A percentile compares a stretch with the other conserved stretches of the same genome.
These are phyloP conservation scores for Calliphora vomitoria DNA, from an alignment of 2,888 invertebrate genomes.

Conservation along the genomic window DNA sequence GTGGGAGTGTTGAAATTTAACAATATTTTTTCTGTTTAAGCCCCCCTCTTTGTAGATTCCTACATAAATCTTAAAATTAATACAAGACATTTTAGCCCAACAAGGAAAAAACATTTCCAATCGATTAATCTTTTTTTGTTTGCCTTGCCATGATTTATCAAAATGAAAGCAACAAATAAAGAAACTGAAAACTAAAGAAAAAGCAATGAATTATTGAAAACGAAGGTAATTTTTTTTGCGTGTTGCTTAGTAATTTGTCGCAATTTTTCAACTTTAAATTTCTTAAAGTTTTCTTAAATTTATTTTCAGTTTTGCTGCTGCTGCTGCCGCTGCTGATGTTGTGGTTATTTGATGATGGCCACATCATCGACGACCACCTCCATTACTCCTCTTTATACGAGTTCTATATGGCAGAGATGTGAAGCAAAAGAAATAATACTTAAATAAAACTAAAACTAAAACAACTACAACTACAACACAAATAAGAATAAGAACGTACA, in stretches of 20 bases:
- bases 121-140: constrained; percentile 62
- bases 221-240: constrained; percentile 70
- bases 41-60: not conserved
- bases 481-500: constrained; percentile 63
- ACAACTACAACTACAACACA: constrained; percentile 5
- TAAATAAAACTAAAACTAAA: constrained; percentile 33
- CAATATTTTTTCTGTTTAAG: not conserved
- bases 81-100: constrained; percentile 6
- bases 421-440: constrained; percentile 57
- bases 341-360: constrained; percentile 60
- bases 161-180: constrained; percentile 17
- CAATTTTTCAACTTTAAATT: constrained; percentile 72
- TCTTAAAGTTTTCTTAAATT: constrained; percentile 62
- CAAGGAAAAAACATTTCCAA: constrained; percentile 17
- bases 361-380: constrained; percentile 65
- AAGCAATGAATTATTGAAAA: constrained; percentile 68
- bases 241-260: constrained; percentile 73
- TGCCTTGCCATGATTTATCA: constrained; percentile 37
- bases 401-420: constrained; percentile 35
- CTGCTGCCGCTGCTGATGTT: constrained; percentile 8
- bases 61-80: constrained; percentile 40
- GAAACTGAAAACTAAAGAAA: constrained; percentile 25
- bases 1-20: constrained; percentile 54
- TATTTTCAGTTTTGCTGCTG: constrained; percentile 41
- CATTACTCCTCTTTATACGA: constrained; percentile 60